phyloP scores from a whole-genome alignment of 1,140 invertebrate genomes.

The Megalonaias nervosa region DNA sequence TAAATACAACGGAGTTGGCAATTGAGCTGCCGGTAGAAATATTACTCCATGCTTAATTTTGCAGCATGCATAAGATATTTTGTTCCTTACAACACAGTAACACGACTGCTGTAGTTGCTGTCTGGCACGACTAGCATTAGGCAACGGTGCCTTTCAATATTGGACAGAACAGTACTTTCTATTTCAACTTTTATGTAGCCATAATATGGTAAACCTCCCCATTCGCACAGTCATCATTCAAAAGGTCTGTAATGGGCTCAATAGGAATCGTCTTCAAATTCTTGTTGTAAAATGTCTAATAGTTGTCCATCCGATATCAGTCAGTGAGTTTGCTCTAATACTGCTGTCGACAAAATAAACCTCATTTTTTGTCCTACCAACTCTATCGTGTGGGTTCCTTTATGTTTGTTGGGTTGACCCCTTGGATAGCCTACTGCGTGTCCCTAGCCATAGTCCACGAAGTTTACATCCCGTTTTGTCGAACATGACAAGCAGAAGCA shows the following conservation, averaged over 20 bases:
- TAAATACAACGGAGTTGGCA: conserved; percentile 35
- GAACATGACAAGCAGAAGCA: too few relatives aligned
- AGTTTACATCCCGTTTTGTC: neutral
- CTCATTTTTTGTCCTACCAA: conserved; percentile 6
- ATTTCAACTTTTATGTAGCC: too few relatives aligned
- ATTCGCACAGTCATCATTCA: too few relatives aligned
- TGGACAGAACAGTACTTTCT: neutral
- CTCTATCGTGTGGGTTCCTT: neutral
- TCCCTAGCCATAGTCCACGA: neutral
- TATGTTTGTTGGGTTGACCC: neutral
- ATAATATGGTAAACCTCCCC: too few relatives aligned
- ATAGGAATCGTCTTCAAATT: too few relatives aligned
- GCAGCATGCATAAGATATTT: too few relatives aligned
- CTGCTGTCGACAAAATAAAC: conserved; percentile 6
- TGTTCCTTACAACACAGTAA: conserved; percentile 21
- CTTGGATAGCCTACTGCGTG: neutral
- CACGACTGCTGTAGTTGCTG: conserved; percentile 3
- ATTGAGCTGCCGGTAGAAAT: too few relatives aligned
- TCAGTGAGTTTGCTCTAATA: too few relatives aligned
- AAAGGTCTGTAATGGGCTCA: too few relatives aligned
- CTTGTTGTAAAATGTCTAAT: conserved; percentile 21
- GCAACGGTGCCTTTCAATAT: neutral
- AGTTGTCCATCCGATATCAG: conserved; percentile 19
- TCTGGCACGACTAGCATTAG: conserved; percentile 20
- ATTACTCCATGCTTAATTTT: conserved; percentile 19